A percentile compares a stretch with the other conserved stretches of the same genome.
These are phyloP conservation scores for Gallinago undulata DNA, from an alignment of 2,113 vertebrate species.

Conservation along the genomic window DNA sequence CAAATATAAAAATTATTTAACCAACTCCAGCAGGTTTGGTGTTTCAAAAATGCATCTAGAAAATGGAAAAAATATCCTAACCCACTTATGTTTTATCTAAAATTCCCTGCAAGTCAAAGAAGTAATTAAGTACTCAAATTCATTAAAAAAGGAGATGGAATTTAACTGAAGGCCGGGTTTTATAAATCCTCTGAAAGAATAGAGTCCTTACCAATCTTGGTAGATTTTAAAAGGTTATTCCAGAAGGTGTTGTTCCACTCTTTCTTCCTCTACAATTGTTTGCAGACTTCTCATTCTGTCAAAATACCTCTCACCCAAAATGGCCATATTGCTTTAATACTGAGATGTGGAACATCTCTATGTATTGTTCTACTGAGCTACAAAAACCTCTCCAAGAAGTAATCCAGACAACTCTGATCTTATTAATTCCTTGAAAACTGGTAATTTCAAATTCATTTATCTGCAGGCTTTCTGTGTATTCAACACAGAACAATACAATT, in stretches of 20 bases:
- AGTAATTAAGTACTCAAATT: background rate
- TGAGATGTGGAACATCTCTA: background rate
- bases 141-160: background rate
- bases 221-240: background rate
- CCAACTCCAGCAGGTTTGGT: background rate
- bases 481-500: background rate
- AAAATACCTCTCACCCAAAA: background rate
- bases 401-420: background rate
- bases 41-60: background rate
- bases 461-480: background rate
- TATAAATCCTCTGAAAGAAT: background rate
- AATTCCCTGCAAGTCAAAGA: background rate
- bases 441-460: background rate
- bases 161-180: background rate
- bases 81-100: background rate
- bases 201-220: background rate
- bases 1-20: background rate
- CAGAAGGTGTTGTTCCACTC: background rate
- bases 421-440: background rate
- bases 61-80: background rate
- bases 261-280: background rate
- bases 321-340: background rate
- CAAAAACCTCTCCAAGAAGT: background rate
- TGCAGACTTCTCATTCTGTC: background rate
- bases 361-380: background rate